phyloP scores from a whole-genome alignment of 1,140 invertebrate species.

The Drosophila saltans region DNA sequence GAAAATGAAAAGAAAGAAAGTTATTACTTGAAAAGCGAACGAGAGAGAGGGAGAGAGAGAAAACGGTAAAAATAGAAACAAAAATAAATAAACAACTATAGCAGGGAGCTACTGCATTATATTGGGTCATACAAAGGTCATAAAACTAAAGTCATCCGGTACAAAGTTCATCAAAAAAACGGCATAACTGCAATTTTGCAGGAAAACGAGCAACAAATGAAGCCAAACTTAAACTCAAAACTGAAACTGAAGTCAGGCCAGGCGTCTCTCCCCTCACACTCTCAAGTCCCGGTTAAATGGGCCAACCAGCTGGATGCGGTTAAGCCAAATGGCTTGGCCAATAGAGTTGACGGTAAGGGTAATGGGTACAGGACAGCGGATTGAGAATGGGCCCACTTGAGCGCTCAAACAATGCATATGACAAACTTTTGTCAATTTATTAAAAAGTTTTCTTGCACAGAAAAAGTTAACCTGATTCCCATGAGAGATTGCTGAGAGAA shows the following conservation, averaged over 20 bases:
- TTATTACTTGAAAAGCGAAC: constrained; percentile 3
- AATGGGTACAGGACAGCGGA: constrained; percentile 10
- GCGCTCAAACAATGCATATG: constrained; percentile 74
- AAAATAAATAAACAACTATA: neutral
- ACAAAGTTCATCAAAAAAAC: constrained; percentile 67
- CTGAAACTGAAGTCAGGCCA: constrained; percentile 21
- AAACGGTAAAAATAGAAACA: neutral
- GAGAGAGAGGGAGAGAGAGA: neutral
- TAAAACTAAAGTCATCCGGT: constrained; percentile 29
- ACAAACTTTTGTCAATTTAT: constrained; percentile 82
- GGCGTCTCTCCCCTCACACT: constrained; percentile 38
- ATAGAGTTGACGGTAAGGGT: neutral
- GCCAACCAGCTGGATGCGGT: constrained; percentile 32
- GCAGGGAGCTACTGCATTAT: neutral
- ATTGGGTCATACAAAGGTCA: neutral
- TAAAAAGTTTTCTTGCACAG: constrained; percentile 58
- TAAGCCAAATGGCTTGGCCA: neutral
- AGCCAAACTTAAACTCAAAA: constrained; percentile 12
- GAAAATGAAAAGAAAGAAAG: neutral
- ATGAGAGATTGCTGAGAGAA: constrained; percentile 39
- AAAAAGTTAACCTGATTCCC: constrained; percentile 74
- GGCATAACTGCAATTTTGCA: constrained; percentile 41
- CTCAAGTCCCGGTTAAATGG: constrained; percentile 54
- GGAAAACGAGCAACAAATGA: constrained; percentile 17
- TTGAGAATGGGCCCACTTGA: constrained; percentile 63